These are phyloP conservation scores for Diglossa cyanea DNA, from an alignment of 2,797 vertebrate genomes.

Conservation along the genomic window DNA sequence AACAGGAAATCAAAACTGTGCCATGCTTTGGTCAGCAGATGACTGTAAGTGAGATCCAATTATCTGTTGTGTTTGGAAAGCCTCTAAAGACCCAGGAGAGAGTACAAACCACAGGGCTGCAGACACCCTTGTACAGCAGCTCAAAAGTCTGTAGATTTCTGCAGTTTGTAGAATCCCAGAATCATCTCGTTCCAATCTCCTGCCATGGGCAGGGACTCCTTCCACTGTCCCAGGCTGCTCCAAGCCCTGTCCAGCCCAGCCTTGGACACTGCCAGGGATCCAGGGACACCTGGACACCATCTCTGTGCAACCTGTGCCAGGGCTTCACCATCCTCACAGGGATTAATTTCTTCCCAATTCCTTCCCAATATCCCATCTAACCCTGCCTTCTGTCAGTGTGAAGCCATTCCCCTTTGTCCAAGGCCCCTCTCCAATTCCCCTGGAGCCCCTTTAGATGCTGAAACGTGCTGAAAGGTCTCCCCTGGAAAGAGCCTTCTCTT, in stretches of 20 bases:
- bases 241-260: not conserved
- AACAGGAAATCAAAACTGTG: not conserved
- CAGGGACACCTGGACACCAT: not conserved
- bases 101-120: not conserved
- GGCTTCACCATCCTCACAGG: not conserved
- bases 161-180: not conserved
- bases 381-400: not conserved
- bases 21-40: not conserved
- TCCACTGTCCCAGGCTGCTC: not conserved
- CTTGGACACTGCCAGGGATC: not conserved
- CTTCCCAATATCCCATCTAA: not conserved
- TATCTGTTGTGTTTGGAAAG: not conserved
- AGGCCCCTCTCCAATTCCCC: not conserved
- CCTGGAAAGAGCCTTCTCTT: not conserved
- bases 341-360: not conserved
- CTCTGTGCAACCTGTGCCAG: not conserved
- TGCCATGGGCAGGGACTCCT: not conserved
- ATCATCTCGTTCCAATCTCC: not conserved
- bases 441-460: not conserved
- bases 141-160: not conserved
- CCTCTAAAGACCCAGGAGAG: not conserved
- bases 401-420: not conserved
- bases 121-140: not conserved
- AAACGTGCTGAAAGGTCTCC: not conserved
- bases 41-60: not conserved